A percentile compares a stretch with the other conserved stretches of the same genome.
Conservation (phyloP, 1,140 invertebrate species). For the Drosophila cardini region DNA sequence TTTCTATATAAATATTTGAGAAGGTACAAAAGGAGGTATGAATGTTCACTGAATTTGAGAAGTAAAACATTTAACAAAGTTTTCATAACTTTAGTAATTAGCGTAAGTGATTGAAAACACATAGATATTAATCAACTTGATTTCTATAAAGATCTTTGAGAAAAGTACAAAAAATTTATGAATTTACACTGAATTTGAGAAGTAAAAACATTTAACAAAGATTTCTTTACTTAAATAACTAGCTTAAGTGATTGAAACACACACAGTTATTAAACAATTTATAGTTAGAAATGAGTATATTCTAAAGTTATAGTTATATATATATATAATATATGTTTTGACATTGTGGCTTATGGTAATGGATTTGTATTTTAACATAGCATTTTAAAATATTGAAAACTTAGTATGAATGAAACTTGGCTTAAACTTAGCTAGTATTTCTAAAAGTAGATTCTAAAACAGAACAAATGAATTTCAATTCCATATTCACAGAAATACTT, state of each 20-base stretch:
- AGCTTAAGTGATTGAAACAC: slow-evolving; percentile 8
- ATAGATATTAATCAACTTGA: no score
- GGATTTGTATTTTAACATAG: slow-evolving; percentile 27
- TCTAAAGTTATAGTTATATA: slow-evolving; percentile 4
- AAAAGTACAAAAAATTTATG: slow-evolving; percentile 15
- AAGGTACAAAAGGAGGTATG: slow-evolving; percentile 15
- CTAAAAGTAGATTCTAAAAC: slow-evolving; percentile 52
- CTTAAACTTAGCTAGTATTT: slow-evolving; percentile 38
- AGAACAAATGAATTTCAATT: slow-evolving; percentile 44
- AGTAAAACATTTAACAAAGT: slow-evolving; percentile 19
- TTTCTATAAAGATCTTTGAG: no score
- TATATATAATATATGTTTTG: slow-evolving; percentile 6
- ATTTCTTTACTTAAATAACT: no score
- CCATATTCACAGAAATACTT: slow-evolving; percentile 25
- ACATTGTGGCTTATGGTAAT: slow-evolving; percentile 29
- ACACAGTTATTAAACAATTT: not conserved
- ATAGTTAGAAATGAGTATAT: slow-evolving; percentile 32
- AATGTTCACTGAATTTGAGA: slow-evolving; percentile 2
- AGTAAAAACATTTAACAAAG: slow-evolving; percentile 24
- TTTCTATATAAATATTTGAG: not conserved
- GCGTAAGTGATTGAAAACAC: slow-evolving; percentile 7
- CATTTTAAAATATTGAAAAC: slow-evolving; percentile 54
- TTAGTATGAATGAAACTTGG: slow-evolving; percentile 22
- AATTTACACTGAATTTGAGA: slow-evolving; percentile 1
- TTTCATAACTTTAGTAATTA: not conserved